A percentile compares a stretch with the other conserved stretches of the same genome.
Evolutionary conservation across 2,113 vertebrate genomes (phyloP).

Genomic region (Peromyscus leucopus): DNA sequence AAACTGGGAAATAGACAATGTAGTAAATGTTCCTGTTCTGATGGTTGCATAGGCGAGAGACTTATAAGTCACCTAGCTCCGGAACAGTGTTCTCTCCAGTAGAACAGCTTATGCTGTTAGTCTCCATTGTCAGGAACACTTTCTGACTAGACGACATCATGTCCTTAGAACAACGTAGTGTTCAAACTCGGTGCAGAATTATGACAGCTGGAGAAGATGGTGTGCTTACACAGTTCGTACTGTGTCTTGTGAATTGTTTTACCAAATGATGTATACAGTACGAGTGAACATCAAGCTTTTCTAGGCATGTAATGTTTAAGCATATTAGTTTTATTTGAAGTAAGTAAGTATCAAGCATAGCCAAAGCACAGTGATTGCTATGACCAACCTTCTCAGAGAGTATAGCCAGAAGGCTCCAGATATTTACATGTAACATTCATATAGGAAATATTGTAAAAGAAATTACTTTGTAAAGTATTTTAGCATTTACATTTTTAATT

Average conservation of each 20-base stretch:
- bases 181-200: conserved; percentile 56
- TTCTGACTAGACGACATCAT: conserved; percentile 58
- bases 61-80: conserved; percentile 31
- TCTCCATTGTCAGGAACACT: conserved; percentile 61
- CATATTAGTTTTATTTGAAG: conserved; percentile 26
- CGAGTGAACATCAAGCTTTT: background rate
- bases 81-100: conserved; percentile 37
- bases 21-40: conserved; percentile 54
- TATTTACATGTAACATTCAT: background rate
- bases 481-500: background rate
- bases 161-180: conserved; percentile 30
- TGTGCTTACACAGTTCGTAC: conserved; percentile 37
- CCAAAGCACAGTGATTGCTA: background rate
- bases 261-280: background rate
- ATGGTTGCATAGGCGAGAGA: background rate
- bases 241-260: conserved; percentile 41
- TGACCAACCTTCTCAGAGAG: background rate
- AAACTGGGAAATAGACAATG: conserved; percentile 29
- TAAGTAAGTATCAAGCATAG: background rate
- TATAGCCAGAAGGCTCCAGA: background rate
- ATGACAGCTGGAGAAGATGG: conserved; percentile 21
- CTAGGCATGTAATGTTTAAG: background rate
- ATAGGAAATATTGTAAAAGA: background rate
- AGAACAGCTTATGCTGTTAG: conserved; percentile 66
- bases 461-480: conserved; percentile 12